Base-by-base conservation (phyloP, 2,113 vertebrate species). In the Astur gentilis region DNA sequence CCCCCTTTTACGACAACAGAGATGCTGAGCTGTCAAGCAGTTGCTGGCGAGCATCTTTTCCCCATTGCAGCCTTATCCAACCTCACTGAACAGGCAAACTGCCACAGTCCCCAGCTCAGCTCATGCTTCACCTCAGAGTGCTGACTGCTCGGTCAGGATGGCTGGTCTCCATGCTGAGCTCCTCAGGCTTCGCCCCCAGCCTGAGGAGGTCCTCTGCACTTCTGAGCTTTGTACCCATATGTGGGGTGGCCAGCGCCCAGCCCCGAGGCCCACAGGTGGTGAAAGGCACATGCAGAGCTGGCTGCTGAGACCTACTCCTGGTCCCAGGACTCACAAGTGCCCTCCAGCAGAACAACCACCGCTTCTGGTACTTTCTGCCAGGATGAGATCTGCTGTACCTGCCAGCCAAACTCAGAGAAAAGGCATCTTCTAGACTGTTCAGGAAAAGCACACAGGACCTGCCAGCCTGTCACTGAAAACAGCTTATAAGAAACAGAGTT, bases 181-280 rank as follows among this genome's bases (percentile, higher is more conserved):
- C 17, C 58, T 87, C 49, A 87, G 62, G 62, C 42, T 89, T 89
- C 3, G 3, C 1, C 7, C 36, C 34, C 29, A 69, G 1, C 23
- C 18, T 2, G 1, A 25, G 42, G 38, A 0, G 8, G 13, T 88
- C 16, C 40, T 26, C 55, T 44, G 50, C 20, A 20, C n/a, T 64
- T 58, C 20, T 1, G 2, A 86, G n/a, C 26, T 78, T 49, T 0
- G 0, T n/a, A 36, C 13, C n/a, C 18, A 6, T 0, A 0, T 0
- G 4, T 0, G 0, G 34, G 36, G 50, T 13, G 17, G 29, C 20
- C 4, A 11, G 27, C 6, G 3, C 40, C 27, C 67, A 72, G 13
- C 20, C 34, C 15, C 0, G 0, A 8, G 9, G 22, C 14, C 21
- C 9, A 5, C 0, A 11, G 50, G 4, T 4, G 13, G 13, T 45